Evolutionary conservation across 2,888 invertebrate genomes (phyloP).

Genomic region (Dicyrtoma fusca): DNA sequence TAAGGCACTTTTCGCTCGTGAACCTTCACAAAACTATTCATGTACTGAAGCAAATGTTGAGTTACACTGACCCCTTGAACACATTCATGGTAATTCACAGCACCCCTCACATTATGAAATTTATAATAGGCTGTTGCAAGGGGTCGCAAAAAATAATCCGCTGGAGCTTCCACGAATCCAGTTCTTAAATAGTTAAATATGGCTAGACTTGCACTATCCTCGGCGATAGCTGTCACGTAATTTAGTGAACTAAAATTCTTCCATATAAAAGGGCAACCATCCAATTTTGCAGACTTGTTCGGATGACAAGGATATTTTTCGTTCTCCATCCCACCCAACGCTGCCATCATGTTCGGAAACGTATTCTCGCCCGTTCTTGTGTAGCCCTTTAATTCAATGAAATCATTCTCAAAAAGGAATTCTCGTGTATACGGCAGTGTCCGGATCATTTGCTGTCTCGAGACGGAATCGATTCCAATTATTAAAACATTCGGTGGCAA

Average conservation of each 20-base stretch:
- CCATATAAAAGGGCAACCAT: constrained; percentile 78
- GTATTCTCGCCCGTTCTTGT: constrained; percentile 75
- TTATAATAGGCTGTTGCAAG: constrained; percentile 68
- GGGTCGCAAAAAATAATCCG: constrained; percentile 80
- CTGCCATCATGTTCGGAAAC: constrained; percentile 84
- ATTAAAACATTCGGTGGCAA: constrained; percentile 53
- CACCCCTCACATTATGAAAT: not conserved
- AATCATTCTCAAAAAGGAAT: constrained; percentile 70
- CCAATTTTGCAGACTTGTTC: constrained; percentile 62
- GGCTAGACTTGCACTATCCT: constrained; percentile 73
- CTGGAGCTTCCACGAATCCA: constrained; percentile 74
- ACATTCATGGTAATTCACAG: constrained; percentile 12
- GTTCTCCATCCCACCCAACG: constrained; percentile 60
- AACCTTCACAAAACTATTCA: constrained; percentile 40
- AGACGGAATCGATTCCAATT: constrained; percentile 44
- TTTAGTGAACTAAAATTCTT: constrained; percentile 70
- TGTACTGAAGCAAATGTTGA: constrained; percentile 46
- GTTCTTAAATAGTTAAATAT: constrained; percentile 76
- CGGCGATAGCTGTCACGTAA: constrained; percentile 78
- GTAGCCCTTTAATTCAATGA: constrained; percentile 76
- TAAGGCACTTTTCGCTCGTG: constrained; percentile 46
- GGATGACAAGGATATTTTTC: constrained; percentile 55
- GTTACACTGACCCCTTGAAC: constrained; percentile 48
- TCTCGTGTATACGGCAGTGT: constrained; percentile 74
- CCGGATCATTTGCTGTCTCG: constrained; percentile 69